Percentiles rank a stretch among this genome's conserved stretches.
phyloP scores from a whole-genome alignment of 2,888 invertebrate species.

The Brachyptera risi region DNA sequence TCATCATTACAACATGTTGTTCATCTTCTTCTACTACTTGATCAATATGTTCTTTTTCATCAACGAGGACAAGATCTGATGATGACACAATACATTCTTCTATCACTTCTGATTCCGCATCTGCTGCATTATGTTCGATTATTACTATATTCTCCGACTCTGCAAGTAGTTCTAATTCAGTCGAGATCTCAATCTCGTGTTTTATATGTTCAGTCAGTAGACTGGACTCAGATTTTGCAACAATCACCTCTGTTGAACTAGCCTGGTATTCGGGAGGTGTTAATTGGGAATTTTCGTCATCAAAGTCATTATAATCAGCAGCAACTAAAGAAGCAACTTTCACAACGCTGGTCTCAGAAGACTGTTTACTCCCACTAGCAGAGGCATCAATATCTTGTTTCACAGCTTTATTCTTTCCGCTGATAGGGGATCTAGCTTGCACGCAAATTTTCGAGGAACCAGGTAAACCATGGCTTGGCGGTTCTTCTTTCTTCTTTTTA shows the following conservation, averaged over 20 bases:
- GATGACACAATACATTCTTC: slow-evolving; percentile 63
- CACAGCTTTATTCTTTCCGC: slow-evolving; percentile 2
- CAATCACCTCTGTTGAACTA: not conserved
- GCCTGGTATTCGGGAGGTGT: slow-evolving; percentile 42
- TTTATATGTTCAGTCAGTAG: not conserved
- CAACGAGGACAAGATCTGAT: slow-evolving; percentile 51
- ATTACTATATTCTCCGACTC: slow-evolving; percentile 26
- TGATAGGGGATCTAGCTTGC: not conserved
- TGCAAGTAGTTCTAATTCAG: slow-evolving; percentile 19
- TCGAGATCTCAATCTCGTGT: slow-evolving; percentile 11
- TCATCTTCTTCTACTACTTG: slow-evolving; percentile 27
- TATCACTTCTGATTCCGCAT: slow-evolving; percentile 54
- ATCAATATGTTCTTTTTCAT: slow-evolving; percentile 25
- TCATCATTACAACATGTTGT: slow-evolving; percentile 19
- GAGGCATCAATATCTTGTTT: not conserved
- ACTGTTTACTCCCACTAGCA: slow-evolving; percentile 40
- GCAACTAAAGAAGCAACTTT: slow-evolving; percentile 53
- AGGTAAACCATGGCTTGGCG: too few relatives aligned
- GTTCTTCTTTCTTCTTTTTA: too few relatives aligned
- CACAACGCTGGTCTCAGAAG: slow-evolving; percentile 31
- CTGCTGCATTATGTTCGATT: slow-evolving; percentile 35
- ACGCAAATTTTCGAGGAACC: not conserved
- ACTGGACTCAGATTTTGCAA: not conserved
- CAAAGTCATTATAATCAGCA: slow-evolving; percentile 57
- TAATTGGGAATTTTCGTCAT: slow-evolving; percentile 50